Evolutionary conservation across 1,140 invertebrate genomes (phyloP), one percentile per base, ranked within the genome.

Genomic region (Zaprionus capensis): DNA sequence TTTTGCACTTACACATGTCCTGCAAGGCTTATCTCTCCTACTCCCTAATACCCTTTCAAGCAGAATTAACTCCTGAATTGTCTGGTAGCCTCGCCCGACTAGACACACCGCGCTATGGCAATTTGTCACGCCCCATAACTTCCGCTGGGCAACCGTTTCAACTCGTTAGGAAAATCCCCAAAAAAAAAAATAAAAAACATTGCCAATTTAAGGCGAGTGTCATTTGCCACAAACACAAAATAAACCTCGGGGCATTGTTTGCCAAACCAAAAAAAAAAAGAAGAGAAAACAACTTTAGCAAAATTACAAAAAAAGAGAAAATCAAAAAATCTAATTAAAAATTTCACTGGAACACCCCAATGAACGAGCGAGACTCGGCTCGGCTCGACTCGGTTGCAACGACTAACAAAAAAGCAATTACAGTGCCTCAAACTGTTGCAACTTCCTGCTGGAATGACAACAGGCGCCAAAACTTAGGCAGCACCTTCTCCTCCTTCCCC

Each of bases 361-460:
- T 31, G 28, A 61, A 61, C 22, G 20, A 38, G 26, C 46, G 44
- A n/a, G 41, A n/a, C 15, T 41, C 15, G 38, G 14, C 36, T 38
- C 36, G 14, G 14, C 14, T 38, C 5, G 36, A 2, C 4, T 38
- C 14, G 36, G 36, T 15, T 38, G 65, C 84, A 71, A 71, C 81
- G 75, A 82, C 76, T 81, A 88, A 90, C 85, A 88, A 88, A 88
- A 88, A 88, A 88, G 85, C 85, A 88, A 88, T 88, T 88, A 88
- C 85, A 88, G 67, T 81, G 84, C 85, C 85, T 80, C 85, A 88
- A 90, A 88, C 85, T 88, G 85, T 90, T 88, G 85, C 85, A 88
- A 72, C 85, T 90, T 90, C 76, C 85, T 90, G 79, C 82, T 82
- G 84, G 85, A 88, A 78, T 81, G 84, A 88, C 85, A 87, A 88